Evolutionary conservation across 2,113 vertebrate species (phyloP).

Genomic region (Pipra filicauda): DNA sequence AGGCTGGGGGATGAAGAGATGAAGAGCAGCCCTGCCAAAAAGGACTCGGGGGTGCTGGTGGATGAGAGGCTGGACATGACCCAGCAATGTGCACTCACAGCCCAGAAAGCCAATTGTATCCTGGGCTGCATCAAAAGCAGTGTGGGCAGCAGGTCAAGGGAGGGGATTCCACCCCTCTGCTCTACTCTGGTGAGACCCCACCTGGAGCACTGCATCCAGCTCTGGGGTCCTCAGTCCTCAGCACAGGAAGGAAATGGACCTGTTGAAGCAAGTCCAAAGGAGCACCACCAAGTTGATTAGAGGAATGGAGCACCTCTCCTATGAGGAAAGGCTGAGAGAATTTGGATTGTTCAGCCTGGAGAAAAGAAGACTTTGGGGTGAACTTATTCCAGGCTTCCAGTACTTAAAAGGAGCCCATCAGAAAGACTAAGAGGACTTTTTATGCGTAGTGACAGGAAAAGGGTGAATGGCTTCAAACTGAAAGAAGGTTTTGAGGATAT

Average conservation of each 20-base stretch:
- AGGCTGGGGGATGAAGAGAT: neutral
- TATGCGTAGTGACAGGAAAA: neutral
- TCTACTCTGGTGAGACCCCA: neutral
- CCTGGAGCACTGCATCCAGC: neutral
- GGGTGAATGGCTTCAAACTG: neutral
- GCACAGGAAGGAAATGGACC: neutral
- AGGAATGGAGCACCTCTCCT: neutral
- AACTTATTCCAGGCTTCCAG: neutral
- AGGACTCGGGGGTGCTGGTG: neutral
- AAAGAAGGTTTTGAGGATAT: neutral
- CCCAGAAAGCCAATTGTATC: neutral
- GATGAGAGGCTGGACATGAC: neutral
- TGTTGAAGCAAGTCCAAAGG: neutral
- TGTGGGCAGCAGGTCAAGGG: neutral
- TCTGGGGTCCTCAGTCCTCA: neutral
- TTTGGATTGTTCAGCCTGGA: neutral
- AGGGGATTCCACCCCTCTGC: neutral
- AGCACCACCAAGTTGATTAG: neutral
- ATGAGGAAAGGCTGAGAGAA: neutral
- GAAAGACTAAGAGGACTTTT: neutral
- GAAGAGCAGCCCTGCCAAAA: neutral
- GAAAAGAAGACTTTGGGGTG: neutral
- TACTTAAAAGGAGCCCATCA: neutral
- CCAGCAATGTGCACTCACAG: neutral
- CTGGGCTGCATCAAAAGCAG: neutral